Percentiles rank a stretch among this genome's conserved stretches.
phyloP scores from a whole-genome alignment of 2,113 vertebrate species.

The Oostethus manadensis region DNA sequence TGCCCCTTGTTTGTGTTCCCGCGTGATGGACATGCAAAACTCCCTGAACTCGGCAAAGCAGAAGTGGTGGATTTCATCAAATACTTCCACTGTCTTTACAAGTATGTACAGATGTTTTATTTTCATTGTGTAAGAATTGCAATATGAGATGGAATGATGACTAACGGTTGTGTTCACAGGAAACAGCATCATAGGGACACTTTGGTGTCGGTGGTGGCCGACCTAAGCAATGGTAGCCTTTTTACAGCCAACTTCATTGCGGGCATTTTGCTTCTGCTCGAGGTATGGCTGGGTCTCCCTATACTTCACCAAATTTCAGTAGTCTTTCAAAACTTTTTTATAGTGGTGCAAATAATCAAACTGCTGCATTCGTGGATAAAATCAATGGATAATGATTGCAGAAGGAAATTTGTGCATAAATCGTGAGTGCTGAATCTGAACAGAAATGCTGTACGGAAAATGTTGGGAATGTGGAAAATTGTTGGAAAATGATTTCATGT shows the following conservation, averaged over 20 bases:
- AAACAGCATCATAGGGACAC: conserved; percentile 46
- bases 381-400: too few species aligned
- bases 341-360: too few species aligned
- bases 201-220: conserved; percentile 64
- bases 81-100: conserved; percentile 65
- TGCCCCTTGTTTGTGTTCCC: conserved; percentile 70
- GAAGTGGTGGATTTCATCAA: conserved; percentile 69
- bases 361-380: too few species aligned
- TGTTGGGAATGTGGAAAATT: too few species aligned
- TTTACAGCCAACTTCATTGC: conserved; percentile 41
- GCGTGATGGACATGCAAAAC: conserved; percentile 44
- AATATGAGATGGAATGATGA: not conserved
- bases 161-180: conserved; percentile 25
- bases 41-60: conserved; percentile 54
- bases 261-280: conserved; percentile 58
- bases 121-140: too few species aligned
- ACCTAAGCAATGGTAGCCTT: conserved; percentile 51
- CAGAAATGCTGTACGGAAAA: too few species aligned
- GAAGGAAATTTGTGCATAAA: too few species aligned
- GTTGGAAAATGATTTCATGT: too few species aligned
- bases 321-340: too few species aligned
- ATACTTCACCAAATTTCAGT: too few species aligned
- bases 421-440: too few species aligned
- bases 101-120: conserved; percentile 34
- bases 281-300: conserved; percentile 49